A percentile compares a stretch with the other conserved stretches of the same genome.
Evolutionary conservation across 2,888 invertebrate genomes (phyloP).

Genomic region (Noctua janthe): DNA sequence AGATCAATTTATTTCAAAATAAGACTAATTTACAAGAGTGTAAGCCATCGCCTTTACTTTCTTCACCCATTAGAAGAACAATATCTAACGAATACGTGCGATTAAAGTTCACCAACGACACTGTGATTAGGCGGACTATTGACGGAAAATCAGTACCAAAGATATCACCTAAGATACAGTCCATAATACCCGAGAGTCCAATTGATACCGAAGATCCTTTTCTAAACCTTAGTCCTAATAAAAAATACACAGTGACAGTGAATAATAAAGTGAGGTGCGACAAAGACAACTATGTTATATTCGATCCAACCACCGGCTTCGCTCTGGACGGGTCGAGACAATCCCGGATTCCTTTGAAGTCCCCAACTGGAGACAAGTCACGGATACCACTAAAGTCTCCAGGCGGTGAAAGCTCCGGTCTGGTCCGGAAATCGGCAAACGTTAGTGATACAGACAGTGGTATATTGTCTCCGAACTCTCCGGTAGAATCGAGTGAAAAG

Average conservation of each 20-base stretch:
- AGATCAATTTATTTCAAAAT: conserved; percentile 85
- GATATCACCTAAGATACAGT: conserved; percentile 88
- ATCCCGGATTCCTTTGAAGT: conserved; percentile 79
- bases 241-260: conserved; percentile 89
- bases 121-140: conserved; percentile 84
- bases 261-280: conserved; percentile 89
- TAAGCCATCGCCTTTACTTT: conserved; percentile 82
- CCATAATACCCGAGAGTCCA: conserved; percentile 89
- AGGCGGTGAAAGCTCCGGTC: conserved; percentile 78
- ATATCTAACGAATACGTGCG: conserved; percentile 89
- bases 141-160: conserved; percentile 87
- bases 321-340: conserved; percentile 78
- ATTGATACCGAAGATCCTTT: conserved; percentile 88
- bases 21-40: conserved; percentile 77
- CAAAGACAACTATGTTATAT: conserved; percentile 89
- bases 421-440: conserved; percentile 82
- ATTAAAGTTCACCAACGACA: conserved; percentile 86
- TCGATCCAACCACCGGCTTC: conserved; percentile 88
- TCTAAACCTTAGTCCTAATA: conserved; percentile 87
- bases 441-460: conserved; percentile 92
- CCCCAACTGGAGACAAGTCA: conserved; percentile 80
- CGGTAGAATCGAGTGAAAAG: conserved; percentile 88
- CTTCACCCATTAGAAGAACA: conserved; percentile 86
- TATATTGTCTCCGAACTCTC: conserved; percentile 91
- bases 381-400: conserved; percentile 83